A percentile compares a stretch with the other conserved stretches of the same genome.
phyloP scores from a whole-genome alignment of 1,140 invertebrate genomes.

The Bombus affinis region DNA sequence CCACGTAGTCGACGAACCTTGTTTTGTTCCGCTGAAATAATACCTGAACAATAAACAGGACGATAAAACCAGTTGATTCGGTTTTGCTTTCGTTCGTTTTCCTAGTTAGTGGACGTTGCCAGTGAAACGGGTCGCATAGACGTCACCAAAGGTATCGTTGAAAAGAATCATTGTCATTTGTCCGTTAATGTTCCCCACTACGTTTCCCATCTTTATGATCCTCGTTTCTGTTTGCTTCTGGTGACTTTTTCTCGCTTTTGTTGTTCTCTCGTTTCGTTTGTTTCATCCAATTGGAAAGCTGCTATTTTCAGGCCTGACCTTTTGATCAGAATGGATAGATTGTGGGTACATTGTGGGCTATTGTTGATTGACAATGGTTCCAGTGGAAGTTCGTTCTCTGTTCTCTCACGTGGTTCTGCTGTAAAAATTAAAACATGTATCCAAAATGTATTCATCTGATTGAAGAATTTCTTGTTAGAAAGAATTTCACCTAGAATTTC shows the following conservation, averaged over 20 bases:
- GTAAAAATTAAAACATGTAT: background rate
- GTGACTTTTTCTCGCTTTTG: background rate
- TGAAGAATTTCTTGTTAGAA: too few relatives aligned
- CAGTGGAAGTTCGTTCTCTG: background rate
- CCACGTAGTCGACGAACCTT: background rate
- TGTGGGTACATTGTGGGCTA: background rate
- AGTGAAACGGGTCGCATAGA: background rate
- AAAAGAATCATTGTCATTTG: background rate
- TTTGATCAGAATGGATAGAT: rapidly evolving
- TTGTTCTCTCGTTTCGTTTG: too few relatives aligned
- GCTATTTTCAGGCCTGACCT: background rate
- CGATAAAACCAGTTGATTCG: background rate
- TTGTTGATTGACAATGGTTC: background rate
- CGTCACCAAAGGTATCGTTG: background rate
- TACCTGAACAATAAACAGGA: background rate
- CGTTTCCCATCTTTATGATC: background rate
- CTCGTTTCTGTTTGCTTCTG: background rate
- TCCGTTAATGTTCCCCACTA: background rate
- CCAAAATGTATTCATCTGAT: too few relatives aligned
- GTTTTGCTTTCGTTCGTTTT: background rate
- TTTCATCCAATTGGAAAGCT: background rate
- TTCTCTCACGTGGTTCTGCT: background rate
- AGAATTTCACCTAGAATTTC: too few relatives aligned
- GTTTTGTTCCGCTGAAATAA: conserved; percentile 1
- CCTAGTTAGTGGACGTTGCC: background rate